phyloP scores from a whole-genome alignment of 2,888 invertebrate genomes.

The Acanthopleura granulata region DNA sequence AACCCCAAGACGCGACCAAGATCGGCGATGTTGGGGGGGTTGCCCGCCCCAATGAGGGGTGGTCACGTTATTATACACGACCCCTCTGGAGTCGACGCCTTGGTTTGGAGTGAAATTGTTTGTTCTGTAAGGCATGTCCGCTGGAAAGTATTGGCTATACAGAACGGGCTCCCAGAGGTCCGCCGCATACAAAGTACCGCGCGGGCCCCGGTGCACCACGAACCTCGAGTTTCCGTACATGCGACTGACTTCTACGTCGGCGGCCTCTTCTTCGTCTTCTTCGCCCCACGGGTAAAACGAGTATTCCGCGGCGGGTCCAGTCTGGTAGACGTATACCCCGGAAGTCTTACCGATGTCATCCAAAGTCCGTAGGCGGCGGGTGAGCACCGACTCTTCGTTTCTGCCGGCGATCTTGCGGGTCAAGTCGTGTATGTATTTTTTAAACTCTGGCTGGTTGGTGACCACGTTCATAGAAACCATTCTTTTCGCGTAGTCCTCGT shows the following conservation, averaged over 20 bases:
- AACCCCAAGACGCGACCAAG: not conserved
- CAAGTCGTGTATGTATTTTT: not conserved
- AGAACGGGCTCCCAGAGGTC: constrained; percentile 1
- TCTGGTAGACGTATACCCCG: not conserved
- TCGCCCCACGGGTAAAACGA: not conserved
- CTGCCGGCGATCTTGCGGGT: not conserved
- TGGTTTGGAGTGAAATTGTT: not conserved
- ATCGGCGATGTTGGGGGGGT: not conserved
- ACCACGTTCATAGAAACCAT: not conserved
- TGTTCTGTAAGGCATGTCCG: not conserved
- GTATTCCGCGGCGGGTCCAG: not conserved
- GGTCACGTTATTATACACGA: not conserved
- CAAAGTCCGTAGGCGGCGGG: not conserved
- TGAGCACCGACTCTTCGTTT: not conserved
- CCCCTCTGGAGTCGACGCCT: not conserved
- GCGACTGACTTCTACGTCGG: not conserved
- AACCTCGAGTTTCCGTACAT: not conserved
- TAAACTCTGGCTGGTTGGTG: not conserved
- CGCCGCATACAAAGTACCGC: not conserved
- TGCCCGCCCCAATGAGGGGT: not conserved
- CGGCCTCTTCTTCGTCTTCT: not conserved
- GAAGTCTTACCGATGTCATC: not conserved
- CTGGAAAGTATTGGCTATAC: not conserved
- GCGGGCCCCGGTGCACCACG: not conserved
- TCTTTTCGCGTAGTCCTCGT: not conserved